phyloP scores from a whole-genome alignment of 2,888 invertebrate genomes.

The Ryuthela nishihirai region DNA sequence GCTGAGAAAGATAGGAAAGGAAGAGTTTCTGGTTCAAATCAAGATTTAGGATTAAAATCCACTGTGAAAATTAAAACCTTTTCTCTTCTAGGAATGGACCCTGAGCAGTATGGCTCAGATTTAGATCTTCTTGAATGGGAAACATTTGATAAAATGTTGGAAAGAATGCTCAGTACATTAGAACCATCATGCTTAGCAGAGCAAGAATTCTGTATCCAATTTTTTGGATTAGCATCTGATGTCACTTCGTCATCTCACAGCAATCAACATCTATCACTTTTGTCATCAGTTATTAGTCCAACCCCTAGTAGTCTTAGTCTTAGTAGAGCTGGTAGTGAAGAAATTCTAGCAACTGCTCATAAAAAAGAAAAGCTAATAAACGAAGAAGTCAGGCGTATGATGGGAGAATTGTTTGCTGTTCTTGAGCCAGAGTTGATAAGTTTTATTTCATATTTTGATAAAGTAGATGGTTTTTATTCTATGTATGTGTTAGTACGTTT shows the following conservation, averaged over 20 bases:
- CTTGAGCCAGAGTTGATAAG: slow-evolving; percentile 80
- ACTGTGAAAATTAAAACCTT: slow-evolving; percentile 29
- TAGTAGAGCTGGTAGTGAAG: slow-evolving; percentile 39
- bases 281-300: slow-evolving; percentile 16
- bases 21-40: slow-evolving; percentile 28
- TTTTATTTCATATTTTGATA: slow-evolving; percentile 81
- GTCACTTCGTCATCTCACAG: slow-evolving; percentile 33
- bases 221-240: slow-evolving; percentile 73
- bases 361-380: slow-evolving; percentile 39
- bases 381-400: slow-evolving; percentile 56
- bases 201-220: slow-evolving; percentile 88
- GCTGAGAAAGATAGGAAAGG: slow-evolving; percentile 45
- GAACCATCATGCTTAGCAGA: slow-evolving; percentile 90
- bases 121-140: slow-evolving; percentile 58
- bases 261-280: slow-evolving; percentile 26
- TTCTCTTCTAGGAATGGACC: slow-evolving; percentile 58
- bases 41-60: slow-evolving; percentile 31
- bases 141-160: slow-evolving; percentile 57
- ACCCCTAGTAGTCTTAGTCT: slow-evolving; percentile 24
- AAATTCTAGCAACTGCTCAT: slow-evolving; percentile 32
- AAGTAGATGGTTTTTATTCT: slow-evolving; percentile 84
- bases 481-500: slow-evolving; percentile 88
- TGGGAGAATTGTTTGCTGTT: slow-evolving; percentile 82
- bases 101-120: slow-evolving; percentile 63
- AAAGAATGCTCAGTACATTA: slow-evolving; percentile 79